Conservation (phyloP, 1,140 invertebrate species). For the Ptiloglossa arizonensis region DNA sequence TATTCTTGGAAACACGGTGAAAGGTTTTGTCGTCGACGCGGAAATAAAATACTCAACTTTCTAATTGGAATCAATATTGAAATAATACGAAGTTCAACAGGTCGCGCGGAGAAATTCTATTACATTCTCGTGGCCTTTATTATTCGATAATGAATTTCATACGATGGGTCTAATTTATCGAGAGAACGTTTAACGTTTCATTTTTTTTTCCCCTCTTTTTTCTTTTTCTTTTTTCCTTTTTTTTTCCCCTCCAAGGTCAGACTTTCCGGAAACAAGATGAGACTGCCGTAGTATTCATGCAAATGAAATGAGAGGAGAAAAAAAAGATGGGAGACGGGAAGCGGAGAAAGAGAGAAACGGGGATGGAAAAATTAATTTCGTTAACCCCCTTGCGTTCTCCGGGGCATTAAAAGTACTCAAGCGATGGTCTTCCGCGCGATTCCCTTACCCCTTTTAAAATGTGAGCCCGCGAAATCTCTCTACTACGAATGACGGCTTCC, state of each 20-base stretch:
- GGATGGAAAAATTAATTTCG: slow-evolving; percentile 72
- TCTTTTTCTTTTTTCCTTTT: too few relatives aligned
- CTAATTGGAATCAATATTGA: neutral
- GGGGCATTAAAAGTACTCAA: slow-evolving; percentile 73
- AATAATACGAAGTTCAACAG: slow-evolving; percentile 48
- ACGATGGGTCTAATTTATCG: slow-evolving; percentile 34
- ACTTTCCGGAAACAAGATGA: slow-evolving; percentile 51
- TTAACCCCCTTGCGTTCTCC: slow-evolving; percentile 70
- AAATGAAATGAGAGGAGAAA: slow-evolving; percentile 53
- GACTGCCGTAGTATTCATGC: slow-evolving; percentile 61
- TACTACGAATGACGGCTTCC: slow-evolving; percentile 48
- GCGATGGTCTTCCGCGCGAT: slow-evolving; percentile 63
- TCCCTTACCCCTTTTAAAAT: slow-evolving; percentile 66
- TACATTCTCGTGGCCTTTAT: slow-evolving; percentile 30
- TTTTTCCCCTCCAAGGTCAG: slow-evolving; percentile 58
- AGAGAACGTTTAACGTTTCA: slow-evolving; percentile 21
- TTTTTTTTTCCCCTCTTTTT: slow-evolving; percentile 9
- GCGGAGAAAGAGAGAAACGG: slow-evolving; percentile 32
- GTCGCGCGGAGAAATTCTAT: slow-evolving; percentile 15
- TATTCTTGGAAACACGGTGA: too few relatives aligned
- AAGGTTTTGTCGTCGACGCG: neutral
- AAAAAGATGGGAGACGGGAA: slow-evolving; percentile 21
- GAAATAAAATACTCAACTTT: neutral
- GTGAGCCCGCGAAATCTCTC: slow-evolving; percentile 63
- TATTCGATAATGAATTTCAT: slow-evolving; percentile 48